These are phyloP conservation scores for Galeopsomyia nigrocyanea DNA, from an alignment of 2,888 invertebrate genomes.

Conservation along the genomic window DNA sequence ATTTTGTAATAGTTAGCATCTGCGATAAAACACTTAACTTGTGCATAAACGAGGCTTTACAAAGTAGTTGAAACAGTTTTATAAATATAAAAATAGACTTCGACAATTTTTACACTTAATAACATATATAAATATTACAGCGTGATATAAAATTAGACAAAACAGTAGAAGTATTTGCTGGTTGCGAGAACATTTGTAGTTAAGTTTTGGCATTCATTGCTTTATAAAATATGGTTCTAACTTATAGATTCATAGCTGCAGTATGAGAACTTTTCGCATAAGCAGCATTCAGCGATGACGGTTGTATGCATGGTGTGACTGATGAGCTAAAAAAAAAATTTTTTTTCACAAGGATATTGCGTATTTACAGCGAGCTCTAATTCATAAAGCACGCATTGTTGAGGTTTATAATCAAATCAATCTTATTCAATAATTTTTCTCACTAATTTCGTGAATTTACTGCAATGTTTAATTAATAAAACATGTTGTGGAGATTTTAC, in stretches of 20 bases:
- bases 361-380: too few species aligned
- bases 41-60: too few species aligned
- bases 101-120: conserved; percentile 19
- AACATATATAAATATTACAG: conserved; percentile 14
- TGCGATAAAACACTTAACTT: too few species aligned
- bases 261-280: too few species aligned
- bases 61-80: background rate
- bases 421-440: too few species aligned
- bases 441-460: too few species aligned
- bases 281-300: conserved; percentile 52
- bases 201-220: conserved; percentile 22
- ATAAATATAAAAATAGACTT: conserved; percentile 58
- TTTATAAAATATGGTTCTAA: conserved; percentile 23
- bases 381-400: too few species aligned
- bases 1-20: too few species aligned
- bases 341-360: background rate
- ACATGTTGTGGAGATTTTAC: too few species aligned
- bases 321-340: conserved; percentile 62
- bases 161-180: background rate
- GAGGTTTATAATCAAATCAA: too few species aligned
- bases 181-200: conserved; percentile 5
- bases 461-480: too few species aligned
- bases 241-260: background rate
- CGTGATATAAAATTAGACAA: conserved; percentile 5
- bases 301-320: conserved; percentile 66